Conservation (phyloP, 1,140 invertebrate genomes). For the Aleiodes sp. region DNA sequence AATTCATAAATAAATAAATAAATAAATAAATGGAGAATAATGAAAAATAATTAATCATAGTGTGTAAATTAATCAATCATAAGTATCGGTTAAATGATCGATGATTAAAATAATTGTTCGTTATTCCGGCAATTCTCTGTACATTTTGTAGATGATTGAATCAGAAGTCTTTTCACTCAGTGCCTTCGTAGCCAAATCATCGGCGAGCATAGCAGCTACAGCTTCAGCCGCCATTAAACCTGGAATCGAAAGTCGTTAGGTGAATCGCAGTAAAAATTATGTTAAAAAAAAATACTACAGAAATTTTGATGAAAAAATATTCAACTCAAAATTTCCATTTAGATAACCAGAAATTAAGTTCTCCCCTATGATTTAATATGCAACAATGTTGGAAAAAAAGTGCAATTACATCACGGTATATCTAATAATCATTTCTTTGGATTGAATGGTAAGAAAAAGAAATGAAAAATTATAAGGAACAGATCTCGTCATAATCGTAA, state of each 20-base stretch:
- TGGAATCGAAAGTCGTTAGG: constrained; percentile 44
- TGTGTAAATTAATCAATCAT: constrained; percentile 12
- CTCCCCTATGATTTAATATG: too few relatives aligned
- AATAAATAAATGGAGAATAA: constrained; percentile 12
- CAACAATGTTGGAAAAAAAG: too few relatives aligned
- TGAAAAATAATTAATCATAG: constrained; percentile 17
- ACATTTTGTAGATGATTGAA: constrained; percentile 60
- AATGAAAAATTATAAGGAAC: neutral
- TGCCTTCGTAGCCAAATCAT: constrained; percentile 60
- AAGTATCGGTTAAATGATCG: neutral
- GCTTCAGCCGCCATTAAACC: constrained; percentile 62
- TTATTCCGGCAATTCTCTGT: constrained; percentile 52
- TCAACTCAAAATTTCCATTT: too few relatives aligned
- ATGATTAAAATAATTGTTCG: neutral
- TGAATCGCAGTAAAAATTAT: neutral
- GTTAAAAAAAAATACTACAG: too few relatives aligned
- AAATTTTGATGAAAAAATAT: too few relatives aligned
- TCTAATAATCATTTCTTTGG: neutral
- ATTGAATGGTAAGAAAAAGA: too few relatives aligned
- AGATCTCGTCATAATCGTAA: neutral
- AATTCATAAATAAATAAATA: constrained; percentile 33
- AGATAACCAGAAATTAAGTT: too few relatives aligned
- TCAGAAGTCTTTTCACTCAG: constrained; percentile 57
- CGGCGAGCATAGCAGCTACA: constrained; percentile 62
- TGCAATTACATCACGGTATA: too few relatives aligned